These are phyloP conservation scores for Nothobranchius kuhntae DNA, from an alignment of 2,113 vertebrate species.

Conservation along the genomic window DNA sequence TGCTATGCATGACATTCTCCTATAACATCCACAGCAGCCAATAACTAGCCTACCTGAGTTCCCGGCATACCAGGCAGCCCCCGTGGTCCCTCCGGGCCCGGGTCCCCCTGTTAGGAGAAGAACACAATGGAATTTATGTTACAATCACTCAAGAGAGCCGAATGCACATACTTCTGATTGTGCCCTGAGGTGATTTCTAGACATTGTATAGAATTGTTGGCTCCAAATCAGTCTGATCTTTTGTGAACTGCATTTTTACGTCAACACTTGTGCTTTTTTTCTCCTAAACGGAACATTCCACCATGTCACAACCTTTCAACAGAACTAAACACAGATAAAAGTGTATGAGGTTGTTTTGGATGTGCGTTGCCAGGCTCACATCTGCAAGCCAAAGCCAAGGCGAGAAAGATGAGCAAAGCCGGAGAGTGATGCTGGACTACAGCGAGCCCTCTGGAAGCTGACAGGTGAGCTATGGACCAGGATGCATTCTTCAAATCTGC, in stretches of 20 bases:
- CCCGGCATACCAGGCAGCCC: slow-evolving; percentile 89
- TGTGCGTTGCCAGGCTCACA: slow-evolving; percentile 2
- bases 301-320: slow-evolving; percentile 21
- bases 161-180: not conserved
- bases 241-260: slow-evolving; percentile 21
- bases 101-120: slow-evolving; percentile 80
- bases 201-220: slow-evolving; percentile 18
- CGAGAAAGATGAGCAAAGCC: slow-evolving; percentile 18
- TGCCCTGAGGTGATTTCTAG: not conserved
- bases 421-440: slow-evolving; percentile 23
- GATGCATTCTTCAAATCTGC: no score
- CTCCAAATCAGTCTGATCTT: slow-evolving; percentile 11
- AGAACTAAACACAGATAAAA: slow-evolving; percentile 17
- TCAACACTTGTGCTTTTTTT: not conserved
- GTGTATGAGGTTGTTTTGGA: slow-evolving; percentile 3
- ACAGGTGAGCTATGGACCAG: not conserved
- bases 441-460: slow-evolving; percentile 14
- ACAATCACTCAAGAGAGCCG: slow-evolving; percentile 13
- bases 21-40: not conserved
- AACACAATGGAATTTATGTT: slow-evolving; percentile 21
- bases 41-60: slow-evolving; percentile 80
- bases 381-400: slow-evolving; percentile 8
- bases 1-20: not conserved
- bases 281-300: slow-evolving; percentile 27
- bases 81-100: slow-evolving; percentile 81